Base-by-base conservation (phyloP, 2,797 vertebrate species). In the Florisuga fusca region DNA sequence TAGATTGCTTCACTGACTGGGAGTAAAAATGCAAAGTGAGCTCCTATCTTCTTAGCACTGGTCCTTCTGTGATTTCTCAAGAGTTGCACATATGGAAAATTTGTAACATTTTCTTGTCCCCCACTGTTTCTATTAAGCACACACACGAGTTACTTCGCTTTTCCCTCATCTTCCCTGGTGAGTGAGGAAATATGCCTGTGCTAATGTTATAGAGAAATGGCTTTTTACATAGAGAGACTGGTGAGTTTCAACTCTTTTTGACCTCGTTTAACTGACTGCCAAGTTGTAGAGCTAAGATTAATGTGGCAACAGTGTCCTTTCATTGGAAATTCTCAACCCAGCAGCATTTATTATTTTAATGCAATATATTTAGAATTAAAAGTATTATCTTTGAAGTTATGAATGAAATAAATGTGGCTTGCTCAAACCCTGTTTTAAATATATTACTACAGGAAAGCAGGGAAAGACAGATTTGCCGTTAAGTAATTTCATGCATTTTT, bases 71-170 rank as follows among this genome's bases (percentile, higher is more conserved):
- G 77, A 53, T 57, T 96, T 95, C 90, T 86, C 53, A 7, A 7
- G 36, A 86, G 87, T 95, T 87, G 51, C 59, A 66, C 58, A 26
- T 83, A 50, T 31, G 83, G 74, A 94, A 89, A 94, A 94, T 91
- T 59, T 15, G 46, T 94, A 76, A 64, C n/a, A 23, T 63, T 81
- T 72, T 85, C 41, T 21, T 20, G 6, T 48, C 38, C 33, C 18
- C 5, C 8, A 3, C 62, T 75, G 67, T 87, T 96, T 94, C 94
- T 89, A 6, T 90, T 74, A 83, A 69, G 50, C 10, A 16, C 15
- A 5, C 7, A 21, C 22, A 7, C 38, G 72, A 58, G 43, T 93
- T 96, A 80, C 61, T 84, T 94, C 72, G 46, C 77, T 80, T 95
- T 95, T 91, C n/a, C 10, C 14, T 13, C 6, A 6, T 31, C 87